A percentile compares a stretch with the other conserved stretches of the same genome.
These are phyloP conservation scores for Eledone cirrhosa DNA, from an alignment of 2,888 invertebrate genomes.

Conservation along the genomic window DNA sequence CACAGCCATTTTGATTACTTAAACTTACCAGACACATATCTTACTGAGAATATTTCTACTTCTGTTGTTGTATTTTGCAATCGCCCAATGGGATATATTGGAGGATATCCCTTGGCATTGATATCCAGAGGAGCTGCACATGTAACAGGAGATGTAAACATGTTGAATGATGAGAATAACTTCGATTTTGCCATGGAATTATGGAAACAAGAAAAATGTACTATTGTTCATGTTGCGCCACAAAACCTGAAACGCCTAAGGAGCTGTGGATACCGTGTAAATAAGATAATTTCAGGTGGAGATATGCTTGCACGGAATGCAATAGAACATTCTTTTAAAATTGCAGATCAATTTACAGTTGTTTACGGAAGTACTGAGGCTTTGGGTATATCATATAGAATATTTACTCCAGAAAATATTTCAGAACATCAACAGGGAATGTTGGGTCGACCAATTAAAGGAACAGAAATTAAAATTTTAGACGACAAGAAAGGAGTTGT, in stretches of 20 bases:
- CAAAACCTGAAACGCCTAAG: not conserved
- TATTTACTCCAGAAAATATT: not conserved
- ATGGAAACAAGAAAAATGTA: not conserved
- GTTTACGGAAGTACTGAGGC: not conserved
- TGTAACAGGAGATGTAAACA: not conserved
- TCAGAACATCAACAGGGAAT: not conserved
- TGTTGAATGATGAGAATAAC: not conserved
- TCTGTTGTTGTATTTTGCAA: not conserved
- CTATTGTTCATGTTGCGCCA: not conserved
- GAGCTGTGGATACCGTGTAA: not conserved
- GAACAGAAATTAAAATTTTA: not conserved
- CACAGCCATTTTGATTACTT: not conserved
- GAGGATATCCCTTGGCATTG: not conserved
- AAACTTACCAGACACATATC: not conserved
- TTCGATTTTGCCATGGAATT: not conserved
- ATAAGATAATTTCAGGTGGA: not conserved
- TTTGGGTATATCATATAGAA: not conserved
- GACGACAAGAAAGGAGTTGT: not conserved
- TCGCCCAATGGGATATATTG: not conserved
- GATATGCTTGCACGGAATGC: not conserved
- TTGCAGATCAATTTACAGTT: not conserved
- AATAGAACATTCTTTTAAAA: not conserved
- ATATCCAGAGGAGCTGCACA: not conserved
- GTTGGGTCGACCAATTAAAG: not conserved
- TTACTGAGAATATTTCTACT: not conserved